Evolutionary conservation across 1,140 invertebrate species (phyloP), one percentile per base, ranked within the genome.

Genomic region (Phthorimaea operculella): DNA sequence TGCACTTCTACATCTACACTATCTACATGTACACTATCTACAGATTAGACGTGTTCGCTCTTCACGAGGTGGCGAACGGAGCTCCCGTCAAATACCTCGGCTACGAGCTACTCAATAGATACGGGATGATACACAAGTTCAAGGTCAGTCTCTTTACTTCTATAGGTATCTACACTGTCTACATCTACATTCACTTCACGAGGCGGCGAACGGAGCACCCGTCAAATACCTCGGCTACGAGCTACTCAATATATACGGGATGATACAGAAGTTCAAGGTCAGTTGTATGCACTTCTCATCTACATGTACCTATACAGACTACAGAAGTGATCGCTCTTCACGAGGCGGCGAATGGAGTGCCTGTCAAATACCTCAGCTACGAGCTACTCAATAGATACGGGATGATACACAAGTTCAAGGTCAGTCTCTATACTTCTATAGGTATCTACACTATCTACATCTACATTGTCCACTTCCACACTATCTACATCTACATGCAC

Each of bases 321-420:
- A n/a, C n/a, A 34, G 33, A n/a, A n/a, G 94, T 97, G 45, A 98
- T 98, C 79, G 90, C 92, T 8, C 85, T 98, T 51, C 94, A 93
- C 69, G 94, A 97, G 63, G 91, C 92, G 0, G 90, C 94, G 3
- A 90, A 90, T 56, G 92, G 92, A 6, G 92, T 96, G 63, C 94
- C 96, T 4, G 89, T 98, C 47, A 96, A 96, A 86, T 98, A 95
- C 82, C 87, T 98, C 39, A 95, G 94, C 36, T 97, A 97, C 79
- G 96, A 98, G 79, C 88, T 99, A 6, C 90, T 99, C 58, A 98
- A 98, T 86, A 91, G 96, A 76, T 98, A 98, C 79, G 96, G 97
- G 52, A 93, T 98, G 74, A 93, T 98, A 68, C 94, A 96, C 74
- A 97, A 98, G 86, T 98, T 97, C 80, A 98, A 98, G 89, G 92